These are phyloP conservation scores for Pachliopta kotzebuea DNA, from an alignment of 2,888 invertebrate genomes.

Conservation along the genomic window DNA sequence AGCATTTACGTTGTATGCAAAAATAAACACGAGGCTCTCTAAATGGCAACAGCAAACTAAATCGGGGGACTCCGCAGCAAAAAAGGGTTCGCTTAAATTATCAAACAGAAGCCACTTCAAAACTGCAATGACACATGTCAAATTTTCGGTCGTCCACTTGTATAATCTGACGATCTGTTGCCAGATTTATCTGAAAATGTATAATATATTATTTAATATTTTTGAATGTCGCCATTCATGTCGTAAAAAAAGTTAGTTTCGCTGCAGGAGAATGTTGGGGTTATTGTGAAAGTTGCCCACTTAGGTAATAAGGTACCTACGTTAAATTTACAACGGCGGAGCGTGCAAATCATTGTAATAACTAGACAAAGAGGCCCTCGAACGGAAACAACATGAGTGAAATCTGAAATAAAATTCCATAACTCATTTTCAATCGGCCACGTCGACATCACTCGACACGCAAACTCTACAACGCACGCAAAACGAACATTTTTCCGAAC, in stretches of 20 bases:
- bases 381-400: conserved; percentile 52
- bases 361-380: conserved; percentile 50
- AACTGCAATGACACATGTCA: conserved; percentile 77
- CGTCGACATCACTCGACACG: conserved; percentile 73
- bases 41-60: conserved; percentile 45
- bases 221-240: background rate
- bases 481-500: conserved; percentile 80
- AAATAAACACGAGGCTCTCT: conserved; percentile 39
- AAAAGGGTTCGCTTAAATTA: conserved; percentile 70
- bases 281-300: conserved; percentile 6
- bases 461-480: conserved; percentile 77
- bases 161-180: conserved; percentile 38
- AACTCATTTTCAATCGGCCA: conserved; percentile 70
- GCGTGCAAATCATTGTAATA: conserved; percentile 36
- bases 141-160: conserved; percentile 47
- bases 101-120: conserved; percentile 74
- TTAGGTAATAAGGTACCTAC: conserved; percentile 16
- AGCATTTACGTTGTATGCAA: conserved; percentile 10
- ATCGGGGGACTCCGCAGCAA: conserved; percentile 48
- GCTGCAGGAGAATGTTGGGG: conserved; percentile 6
- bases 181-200: conserved; percentile 5
- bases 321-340: conserved; percentile 17
- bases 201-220: background rate
- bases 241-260: background rate
- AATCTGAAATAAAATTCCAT: conserved; percentile 62